A percentile compares a stretch with the other conserved stretches of the same genome.
phyloP scores from a whole-genome alignment of 1,140 invertebrate genomes.

The Drosophila ambigua region DNA sequence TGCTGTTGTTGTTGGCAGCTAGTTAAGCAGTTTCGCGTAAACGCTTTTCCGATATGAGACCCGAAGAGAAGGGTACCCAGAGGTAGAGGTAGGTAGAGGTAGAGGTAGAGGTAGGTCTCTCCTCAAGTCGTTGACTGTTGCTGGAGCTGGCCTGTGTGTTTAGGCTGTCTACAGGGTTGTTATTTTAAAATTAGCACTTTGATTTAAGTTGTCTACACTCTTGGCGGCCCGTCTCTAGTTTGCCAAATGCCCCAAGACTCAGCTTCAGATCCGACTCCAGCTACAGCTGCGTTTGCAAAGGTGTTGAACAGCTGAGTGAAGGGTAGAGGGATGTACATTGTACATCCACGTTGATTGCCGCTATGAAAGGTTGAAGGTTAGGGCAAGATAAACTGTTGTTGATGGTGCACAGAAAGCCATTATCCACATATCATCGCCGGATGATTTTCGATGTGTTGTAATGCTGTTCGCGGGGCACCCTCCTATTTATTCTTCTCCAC shows the following conservation, averaged over 20 bases:
- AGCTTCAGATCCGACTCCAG: slow-evolving; percentile 16
- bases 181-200: slow-evolving; percentile 82
- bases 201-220: slow-evolving; percentile 82
- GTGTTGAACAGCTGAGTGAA: slow-evolving; percentile 80
- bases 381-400: slow-evolving; percentile 74
- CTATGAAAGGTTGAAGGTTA: slow-evolving; percentile 78
- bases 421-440: slow-evolving; percentile 75
- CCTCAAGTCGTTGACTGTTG: slow-evolving; percentile 8
- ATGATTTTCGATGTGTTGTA: slow-evolving; percentile 52
- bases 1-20: slow-evolving; percentile 68
- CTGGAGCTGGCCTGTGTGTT: slow-evolving; percentile 65
- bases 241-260: slow-evolving; percentile 39
- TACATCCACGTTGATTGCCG: slow-evolving; percentile 63
- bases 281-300: slow-evolving; percentile 59
- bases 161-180: slow-evolving; percentile 80
- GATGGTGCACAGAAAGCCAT: slow-evolving; percentile 64
- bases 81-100: too few relatives aligned
- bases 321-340: slow-evolving; percentile 36
- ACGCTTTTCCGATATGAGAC: slow-evolving; percentile 78
- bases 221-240: slow-evolving; percentile 75
- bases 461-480: slow-evolving; percentile 23
- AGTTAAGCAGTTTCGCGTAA: slow-evolving; percentile 81
- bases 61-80: background rate
- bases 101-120: slow-evolving; percentile 11
- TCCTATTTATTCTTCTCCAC: slow-evolving; percentile 14